Percentiles rank a stretch among this genome's conserved stretches.
Conservation (phyloP, 1,140 invertebrate species). For the Rhopalosiphum padi region DNA sequence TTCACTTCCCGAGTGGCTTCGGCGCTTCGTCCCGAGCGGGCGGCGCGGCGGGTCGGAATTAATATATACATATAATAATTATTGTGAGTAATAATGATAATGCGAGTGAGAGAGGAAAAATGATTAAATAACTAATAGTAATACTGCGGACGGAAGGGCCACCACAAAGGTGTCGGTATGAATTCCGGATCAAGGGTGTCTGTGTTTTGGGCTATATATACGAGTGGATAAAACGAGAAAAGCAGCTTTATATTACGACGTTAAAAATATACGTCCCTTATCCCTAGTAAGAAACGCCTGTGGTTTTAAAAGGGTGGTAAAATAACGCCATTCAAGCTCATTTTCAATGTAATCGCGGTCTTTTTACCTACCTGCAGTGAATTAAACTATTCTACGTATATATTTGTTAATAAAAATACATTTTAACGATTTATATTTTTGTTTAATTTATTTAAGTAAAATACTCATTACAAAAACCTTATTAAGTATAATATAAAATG, state of each 20-base stretch:
- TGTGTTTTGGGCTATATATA: neutral
- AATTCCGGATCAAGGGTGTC: constrained; percentile 20
- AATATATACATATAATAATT: neutral
- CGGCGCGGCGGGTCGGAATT: neutral
- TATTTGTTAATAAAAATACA: neutral
- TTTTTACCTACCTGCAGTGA: neutral
- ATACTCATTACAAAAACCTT: neutral
- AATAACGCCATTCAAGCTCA: neutral
- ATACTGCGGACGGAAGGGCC: neutral
- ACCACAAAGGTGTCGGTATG: constrained; percentile 17
- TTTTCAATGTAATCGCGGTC: neutral
- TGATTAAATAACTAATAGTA: constrained; percentile 49
- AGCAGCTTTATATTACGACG: constrained; percentile 29
- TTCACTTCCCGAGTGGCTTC: neutral
- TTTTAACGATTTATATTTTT: neutral
- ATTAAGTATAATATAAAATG: neutral
- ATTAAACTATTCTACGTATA: neutral
- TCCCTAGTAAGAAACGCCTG: neutral
- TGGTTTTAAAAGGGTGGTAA: constrained; percentile 13
- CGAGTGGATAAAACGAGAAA: neutral
- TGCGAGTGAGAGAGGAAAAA: constrained; percentile 10
- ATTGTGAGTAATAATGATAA: neutral
- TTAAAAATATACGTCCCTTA: constrained; percentile 31
- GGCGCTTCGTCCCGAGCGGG: no score
- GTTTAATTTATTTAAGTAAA: neutral